Evolutionary conservation across 1,140 invertebrate species (phyloP).

Genomic region (Andricus grossulariae): DNA sequence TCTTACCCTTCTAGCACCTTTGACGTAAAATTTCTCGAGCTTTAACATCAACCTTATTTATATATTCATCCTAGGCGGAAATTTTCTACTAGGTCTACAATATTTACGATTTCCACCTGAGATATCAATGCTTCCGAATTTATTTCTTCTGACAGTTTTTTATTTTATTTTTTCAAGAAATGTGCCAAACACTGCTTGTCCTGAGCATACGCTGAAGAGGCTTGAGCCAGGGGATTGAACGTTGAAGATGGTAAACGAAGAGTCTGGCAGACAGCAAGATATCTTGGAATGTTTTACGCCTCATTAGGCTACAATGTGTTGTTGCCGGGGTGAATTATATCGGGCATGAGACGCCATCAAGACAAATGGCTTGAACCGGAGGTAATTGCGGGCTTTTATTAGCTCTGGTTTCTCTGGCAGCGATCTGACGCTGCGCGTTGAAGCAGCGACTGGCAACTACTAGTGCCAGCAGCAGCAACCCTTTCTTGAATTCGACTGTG

Average conservation of each 20-base stretch:
- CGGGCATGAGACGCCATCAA: slow-evolving; percentile 74
- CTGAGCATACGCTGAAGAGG: background rate
- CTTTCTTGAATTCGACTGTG: slow-evolving; percentile 60
- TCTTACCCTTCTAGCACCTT: background rate
- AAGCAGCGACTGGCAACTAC: slow-evolving; percentile 42
- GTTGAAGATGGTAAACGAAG: slow-evolving; percentile 7
- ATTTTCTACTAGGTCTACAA: too few species aligned
- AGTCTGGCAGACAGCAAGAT: slow-evolving; percentile 68
- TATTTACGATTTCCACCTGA: too few species aligned
- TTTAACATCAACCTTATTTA: background rate
- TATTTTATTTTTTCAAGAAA: too few species aligned
- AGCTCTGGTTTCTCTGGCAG: slow-evolving; percentile 67
- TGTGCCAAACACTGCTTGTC: too few species aligned
- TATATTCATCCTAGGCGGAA: too few species aligned
- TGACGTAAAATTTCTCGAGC: background rate
- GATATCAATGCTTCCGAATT: too few species aligned
- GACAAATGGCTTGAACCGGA: slow-evolving; percentile 76
- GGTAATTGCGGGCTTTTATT: slow-evolving; percentile 77
- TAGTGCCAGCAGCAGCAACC: slow-evolving; percentile 53
- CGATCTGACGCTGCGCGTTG: slow-evolving; percentile 55
- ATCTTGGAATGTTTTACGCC: slow-evolving; percentile 74
- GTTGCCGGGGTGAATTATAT: slow-evolving; percentile 76
- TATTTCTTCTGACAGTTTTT: too few species aligned
- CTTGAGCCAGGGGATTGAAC: background rate
- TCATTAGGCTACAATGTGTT: slow-evolving; percentile 77